Conservation (phyloP, 2,113 vertebrate species). For the Scophthalmus maximus region DNA sequence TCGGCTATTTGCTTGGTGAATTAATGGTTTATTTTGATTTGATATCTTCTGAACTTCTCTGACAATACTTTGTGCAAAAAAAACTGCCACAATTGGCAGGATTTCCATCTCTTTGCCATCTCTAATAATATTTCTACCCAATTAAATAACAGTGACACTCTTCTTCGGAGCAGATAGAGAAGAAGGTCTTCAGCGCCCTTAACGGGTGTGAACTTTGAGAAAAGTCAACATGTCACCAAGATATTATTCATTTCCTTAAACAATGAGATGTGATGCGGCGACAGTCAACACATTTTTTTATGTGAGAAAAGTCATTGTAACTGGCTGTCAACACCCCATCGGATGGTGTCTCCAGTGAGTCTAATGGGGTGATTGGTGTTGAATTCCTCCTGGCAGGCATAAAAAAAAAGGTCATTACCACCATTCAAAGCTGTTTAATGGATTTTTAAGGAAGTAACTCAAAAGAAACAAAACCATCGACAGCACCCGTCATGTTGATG, state of each 20-base stretch:
- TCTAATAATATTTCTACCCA: neutral
- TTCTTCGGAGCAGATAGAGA: neutral
- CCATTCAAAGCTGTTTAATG: neutral
- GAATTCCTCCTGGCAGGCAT: too few species aligned
- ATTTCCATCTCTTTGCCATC: neutral
- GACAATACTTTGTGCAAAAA: neutral
- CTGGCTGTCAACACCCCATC: neutral
- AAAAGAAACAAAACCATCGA: neutral
- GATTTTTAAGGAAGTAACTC: conserved; percentile 11
- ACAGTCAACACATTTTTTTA: conserved; percentile 7
- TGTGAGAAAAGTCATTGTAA: conserved; percentile 14
- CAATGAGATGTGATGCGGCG: neutral
- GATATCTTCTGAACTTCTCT: too few species aligned
- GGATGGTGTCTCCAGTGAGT: too few species aligned
- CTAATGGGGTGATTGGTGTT: too few species aligned
- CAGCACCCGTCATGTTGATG: neutral
- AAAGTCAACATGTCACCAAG: neutral
- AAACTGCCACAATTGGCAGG: neutral
- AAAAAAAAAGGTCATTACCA: neutral
- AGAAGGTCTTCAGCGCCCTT: neutral
- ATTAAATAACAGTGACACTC: neutral
- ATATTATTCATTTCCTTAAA: neutral
- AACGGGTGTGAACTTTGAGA: conserved; percentile 10
- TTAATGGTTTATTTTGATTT: too few species aligned
- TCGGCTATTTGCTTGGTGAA: neutral